A percentile compares a stretch with the other conserved stretches of the same genome.
Conservation (phyloP, 53 echinoderm and acorn worm species). For the Glandiceps talaboti region DNA sequence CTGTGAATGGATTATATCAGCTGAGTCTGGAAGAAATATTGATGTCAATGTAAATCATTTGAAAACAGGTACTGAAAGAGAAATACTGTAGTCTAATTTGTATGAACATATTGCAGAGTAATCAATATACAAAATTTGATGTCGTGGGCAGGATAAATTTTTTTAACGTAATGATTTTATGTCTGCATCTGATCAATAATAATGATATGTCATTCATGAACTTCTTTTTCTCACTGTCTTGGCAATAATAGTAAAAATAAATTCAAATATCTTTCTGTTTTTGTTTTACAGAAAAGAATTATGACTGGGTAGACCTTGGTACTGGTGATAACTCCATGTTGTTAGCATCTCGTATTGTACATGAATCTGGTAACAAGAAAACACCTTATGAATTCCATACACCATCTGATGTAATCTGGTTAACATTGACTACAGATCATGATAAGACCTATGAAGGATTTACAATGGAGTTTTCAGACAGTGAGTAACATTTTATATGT, state of each 20-base stretch:
- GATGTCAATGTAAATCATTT: slow-evolving; percentile 38
- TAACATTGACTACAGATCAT: slow-evolving; percentile 39
- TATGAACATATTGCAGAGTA: too few species aligned
- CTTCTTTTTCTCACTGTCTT: too few species aligned
- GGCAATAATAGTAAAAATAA: too few species aligned
- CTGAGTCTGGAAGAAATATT: slow-evolving; percentile 16
- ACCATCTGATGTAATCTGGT: slow-evolving; percentile 14
- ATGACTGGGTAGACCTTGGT: slow-evolving; percentile 59
- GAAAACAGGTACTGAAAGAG: slow-evolving; percentile 53
- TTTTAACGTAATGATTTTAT: too few species aligned
- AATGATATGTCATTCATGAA: too few species aligned
- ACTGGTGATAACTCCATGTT: slow-evolving; percentile 26
- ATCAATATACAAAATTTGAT: too few species aligned
- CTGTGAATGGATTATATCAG: slow-evolving; percentile 54
- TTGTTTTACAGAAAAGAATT: slow-evolving; percentile 37
- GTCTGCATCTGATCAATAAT: too few species aligned
- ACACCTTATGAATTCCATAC: background rate
- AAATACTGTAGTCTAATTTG: too few species aligned
- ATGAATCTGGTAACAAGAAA: slow-evolving; percentile 26
- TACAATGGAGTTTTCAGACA: too few species aligned
- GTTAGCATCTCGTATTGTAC: slow-evolving; percentile 26
- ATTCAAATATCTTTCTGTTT: background rate
- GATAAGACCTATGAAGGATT: slow-evolving; percentile 21
- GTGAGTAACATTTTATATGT: too few species aligned
- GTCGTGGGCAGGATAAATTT: too few species aligned